Conservation (phyloP, 2,797 vertebrate genomes). For the Dermochelys coriacea region DNA sequence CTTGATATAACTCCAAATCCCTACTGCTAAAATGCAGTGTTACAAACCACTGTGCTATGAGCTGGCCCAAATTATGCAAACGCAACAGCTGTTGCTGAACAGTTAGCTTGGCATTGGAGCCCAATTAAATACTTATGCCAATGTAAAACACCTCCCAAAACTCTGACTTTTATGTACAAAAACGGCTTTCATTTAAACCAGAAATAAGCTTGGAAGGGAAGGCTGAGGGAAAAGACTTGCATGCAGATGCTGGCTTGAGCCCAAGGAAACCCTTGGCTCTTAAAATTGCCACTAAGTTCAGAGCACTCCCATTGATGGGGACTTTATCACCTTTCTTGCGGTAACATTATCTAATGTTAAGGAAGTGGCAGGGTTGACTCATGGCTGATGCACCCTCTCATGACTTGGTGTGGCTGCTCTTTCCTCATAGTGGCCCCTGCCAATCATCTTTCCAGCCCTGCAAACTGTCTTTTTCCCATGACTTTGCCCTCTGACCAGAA, state of each 20-base stretch:
- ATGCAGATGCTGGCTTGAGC: not conserved
- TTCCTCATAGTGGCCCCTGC: not conserved
- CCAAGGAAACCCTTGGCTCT: not conserved
- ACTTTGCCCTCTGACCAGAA: no score
- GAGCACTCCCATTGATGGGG: not conserved
- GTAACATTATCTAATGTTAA: not conserved
- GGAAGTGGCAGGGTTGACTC: not conserved
- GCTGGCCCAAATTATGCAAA: conserved; percentile 6
- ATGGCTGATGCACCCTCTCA: no score
- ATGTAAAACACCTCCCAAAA: conserved; percentile 35
- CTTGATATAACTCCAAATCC: not conserved
- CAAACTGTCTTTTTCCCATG: no score
- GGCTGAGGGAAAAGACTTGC: not conserved
- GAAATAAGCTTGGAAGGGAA: not conserved
- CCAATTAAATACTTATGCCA: conserved; percentile 17
- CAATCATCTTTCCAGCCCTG: no score
- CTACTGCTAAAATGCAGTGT: not conserved
- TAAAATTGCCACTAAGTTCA: not conserved
- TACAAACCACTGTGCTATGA: not conserved
- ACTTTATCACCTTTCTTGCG: not conserved
- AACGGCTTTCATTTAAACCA: conserved; percentile 26
- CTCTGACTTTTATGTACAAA: not conserved
- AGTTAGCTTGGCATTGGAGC: conserved; percentile 31
- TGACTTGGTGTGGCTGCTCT: not conserved
- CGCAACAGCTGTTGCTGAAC: conserved; percentile 29